Evolutionary conservation across 2,888 invertebrate genomes (phyloP), one percentile per base, ranked within the genome.

Genomic region (Lottia scabra): DNA sequence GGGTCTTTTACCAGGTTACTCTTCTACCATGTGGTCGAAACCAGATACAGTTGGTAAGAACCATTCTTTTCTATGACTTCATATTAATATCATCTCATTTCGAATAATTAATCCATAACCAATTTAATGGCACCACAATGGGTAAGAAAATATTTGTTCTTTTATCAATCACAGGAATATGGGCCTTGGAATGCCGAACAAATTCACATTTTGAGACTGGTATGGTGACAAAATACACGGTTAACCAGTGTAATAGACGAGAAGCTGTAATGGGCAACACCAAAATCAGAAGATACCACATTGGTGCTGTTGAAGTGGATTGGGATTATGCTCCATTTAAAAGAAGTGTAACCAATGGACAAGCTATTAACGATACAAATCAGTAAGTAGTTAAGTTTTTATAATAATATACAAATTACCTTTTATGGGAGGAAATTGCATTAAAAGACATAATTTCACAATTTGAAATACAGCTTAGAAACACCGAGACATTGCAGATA

Each of bases 261-360:
- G 66, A 71, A 44, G 15, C 16, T 19, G 48, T 23, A 10, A 38
- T 65, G 19, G 19, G 48, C 8, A 6, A 27, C n/a, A 67, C 15
- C 75, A 74, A 68, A n/a, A 70, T 73, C 16, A 74, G 82, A 5
- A 68, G 71, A 19, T 82, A 82, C 66, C 80, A 77, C 69, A 81
- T 82, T 13, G 81, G 79, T 12, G 81, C 82, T 8, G 80, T 75
- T 12, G 82, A 82, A 63, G 67, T 80, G 3, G 75, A 76, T 10
- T 82, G 82, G 82, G 74, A 82, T 67, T 82, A 81, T 48, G 80
- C 81, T 4, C 81, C 81, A 6, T 74, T 78, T 2, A 77, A 77
- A 44, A 68, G 73, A 23, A 78, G 80, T 68, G 75, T 80, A 43
- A 76, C 80, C 13, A 75, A 74, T 13, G 79, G 79, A 15, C 68